These are phyloP conservation scores for Alligator mississippiensis DNA, from an alignment of 2,113 vertebrate genomes.

Conservation along the genomic window DNA sequence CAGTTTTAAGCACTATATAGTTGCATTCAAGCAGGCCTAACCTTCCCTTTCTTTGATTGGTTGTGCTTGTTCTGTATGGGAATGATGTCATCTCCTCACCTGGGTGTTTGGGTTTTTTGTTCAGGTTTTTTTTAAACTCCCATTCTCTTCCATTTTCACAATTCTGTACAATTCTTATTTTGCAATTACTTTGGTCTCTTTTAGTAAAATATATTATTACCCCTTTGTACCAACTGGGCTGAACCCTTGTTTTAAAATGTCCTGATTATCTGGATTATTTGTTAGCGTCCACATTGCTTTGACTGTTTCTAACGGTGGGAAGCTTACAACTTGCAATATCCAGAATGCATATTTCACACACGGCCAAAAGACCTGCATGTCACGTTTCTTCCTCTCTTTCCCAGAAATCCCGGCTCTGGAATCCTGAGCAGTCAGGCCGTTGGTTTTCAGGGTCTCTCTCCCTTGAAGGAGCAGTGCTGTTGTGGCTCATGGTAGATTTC, in stretches of 20 bases:
- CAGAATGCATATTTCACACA: conserved; percentile 17
- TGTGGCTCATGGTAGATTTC: not conserved
- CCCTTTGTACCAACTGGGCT: not conserved
- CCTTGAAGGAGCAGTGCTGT: not conserved
- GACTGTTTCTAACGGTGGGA: conserved; percentile 54
- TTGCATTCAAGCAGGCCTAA: conserved; percentile 64
- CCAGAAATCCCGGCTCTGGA: conserved; percentile 51
- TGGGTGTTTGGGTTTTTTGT: too few species aligned
- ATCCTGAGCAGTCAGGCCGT: conserved; percentile 28
- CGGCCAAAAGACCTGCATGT: conserved; percentile 50
- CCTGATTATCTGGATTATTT: conserved; percentile 16
- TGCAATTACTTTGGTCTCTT: not conserved
- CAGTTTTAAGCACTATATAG: conserved; percentile 39
- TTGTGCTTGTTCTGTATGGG: not conserved
- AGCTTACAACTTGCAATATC: conserved; percentile 31
- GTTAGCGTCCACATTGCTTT: conserved; percentile 41
- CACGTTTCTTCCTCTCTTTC: conserved; percentile 47
- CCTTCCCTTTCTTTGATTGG: conserved; percentile 58
- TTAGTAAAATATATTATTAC: not conserved
- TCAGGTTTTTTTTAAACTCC: too few species aligned
- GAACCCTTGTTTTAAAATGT: conserved; percentile 15
- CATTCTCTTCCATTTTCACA: not conserved
- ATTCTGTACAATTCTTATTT: not conserved
- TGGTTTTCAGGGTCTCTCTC: not conserved
- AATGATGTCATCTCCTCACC: not conserved